Evolutionary conservation across 1,140 invertebrate species (phyloP), one percentile per base, ranked within the genome.

Genomic region (Dufourea novaeangliae): DNA sequence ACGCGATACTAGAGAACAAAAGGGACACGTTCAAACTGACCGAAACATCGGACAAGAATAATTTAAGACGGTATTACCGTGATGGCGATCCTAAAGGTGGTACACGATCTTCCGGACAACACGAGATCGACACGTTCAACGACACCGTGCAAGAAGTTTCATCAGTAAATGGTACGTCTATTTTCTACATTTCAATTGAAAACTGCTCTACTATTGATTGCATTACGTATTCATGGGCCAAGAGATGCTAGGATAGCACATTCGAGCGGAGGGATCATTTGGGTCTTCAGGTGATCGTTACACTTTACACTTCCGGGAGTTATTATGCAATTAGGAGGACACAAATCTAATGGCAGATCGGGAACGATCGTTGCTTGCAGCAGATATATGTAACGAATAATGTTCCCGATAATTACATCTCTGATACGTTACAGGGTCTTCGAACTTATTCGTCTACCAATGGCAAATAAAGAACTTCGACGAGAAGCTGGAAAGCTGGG

Each of bases 401-500:
- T 10, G 17, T 17, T 68, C 25, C 27, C 10, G 3, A 72, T 11
- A 7, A 8, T 37, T 17, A 20, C 7, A 1, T 37, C n/a, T 17
- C 29, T 59, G 10, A 56, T 44, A 22, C 14, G 32, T 78, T 73
- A 14, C 54, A 86, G 83, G 29, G 11, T 41, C 83, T 0, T 17
- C 52, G 11, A 72, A 22, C 2, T 17, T 89, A 0, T 93, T 93
- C 61, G 88, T 89, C n/a, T 93, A 93, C 80, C 93, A 93, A 73
- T 93, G 93, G 93, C 79, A 84, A 32, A 82, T 93, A 2, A 79
- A 68, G 8, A 82, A 88, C 39, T 90, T 93, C 70, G 74, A 83
- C 22, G 84, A 90, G 79, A 93, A 93, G 82, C 72, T 93, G 59
- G 79, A 80, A 7, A 87, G 82, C 62, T 93, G 93, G 93, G 82